Base-by-base conservation (phyloP, 2,797 vertebrate genomes). In the Enteromius viviparus region DNA sequence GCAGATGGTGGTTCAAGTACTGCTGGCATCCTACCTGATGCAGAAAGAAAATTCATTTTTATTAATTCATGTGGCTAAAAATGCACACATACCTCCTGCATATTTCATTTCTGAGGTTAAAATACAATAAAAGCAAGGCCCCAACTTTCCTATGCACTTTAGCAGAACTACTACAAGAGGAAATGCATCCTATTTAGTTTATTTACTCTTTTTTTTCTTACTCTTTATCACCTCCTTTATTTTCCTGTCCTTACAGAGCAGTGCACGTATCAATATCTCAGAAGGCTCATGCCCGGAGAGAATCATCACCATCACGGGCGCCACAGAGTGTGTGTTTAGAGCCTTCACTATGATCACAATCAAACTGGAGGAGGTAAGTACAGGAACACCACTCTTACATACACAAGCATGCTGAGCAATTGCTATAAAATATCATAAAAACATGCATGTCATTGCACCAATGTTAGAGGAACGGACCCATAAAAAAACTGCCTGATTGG, bases 281-380 rank as follows among this genome's bases (percentile, higher is more conserved):
- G 97, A 99, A 90, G 97, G 97, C 0, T 97, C 96, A 53, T 98
- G 97, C 89, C 97, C 97, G 0, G 97, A 98, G 91, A 94, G 97
- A 85, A 99, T 99, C 92, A 97, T 98, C 89, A 98, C 97, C 77
- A 98, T 99, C 94, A 98, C 97, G 0, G 97, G 97, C 0, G 96
- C 96, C 11, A 98, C 97, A 0, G 96, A 97, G 0, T 96, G 96
- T 0, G 97, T 98, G 87, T 97, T 97, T 93, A 95, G 96, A 0
- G 97, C 97, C 0, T 97, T 99, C 91, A 97, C 96, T 86, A 97
- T 99, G 97, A 99, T 98, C n/a, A 95, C 97, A 23, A 95, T 96
- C 92, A 99, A 99, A 87, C 94, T 98, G 88, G 97, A 98, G 86
- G 97, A 98, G 96, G 97, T 95, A 88, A 4, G 76, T 40, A 21